Percentiles rank a stretch among this genome's conserved stretches.
These are phyloP conservation scores for Oreotrochilus melanogaster DNA, from an alignment of 2,113 vertebrate genomes.

Conservation along the genomic window DNA sequence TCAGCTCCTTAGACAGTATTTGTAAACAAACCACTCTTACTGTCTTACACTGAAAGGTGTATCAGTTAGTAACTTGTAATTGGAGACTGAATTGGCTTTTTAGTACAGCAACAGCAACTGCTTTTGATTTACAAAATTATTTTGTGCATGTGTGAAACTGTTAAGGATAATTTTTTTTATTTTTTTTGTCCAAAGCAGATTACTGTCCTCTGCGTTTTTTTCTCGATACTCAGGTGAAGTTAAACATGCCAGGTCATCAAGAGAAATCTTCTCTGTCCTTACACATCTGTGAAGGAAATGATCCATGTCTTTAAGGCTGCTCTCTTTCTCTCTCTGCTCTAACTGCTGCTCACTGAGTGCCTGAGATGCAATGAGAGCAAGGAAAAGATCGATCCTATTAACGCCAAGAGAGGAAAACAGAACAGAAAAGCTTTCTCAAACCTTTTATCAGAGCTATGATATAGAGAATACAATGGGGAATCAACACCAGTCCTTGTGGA, in stretches of 20 bases:
- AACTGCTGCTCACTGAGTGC: neutral
- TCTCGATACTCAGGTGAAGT: neutral
- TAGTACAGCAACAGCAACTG: neutral
- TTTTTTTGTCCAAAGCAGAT: neutral
- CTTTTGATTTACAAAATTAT: neutral
- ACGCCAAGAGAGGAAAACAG: neutral
- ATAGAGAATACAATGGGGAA: neutral
- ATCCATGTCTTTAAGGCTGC: neutral
- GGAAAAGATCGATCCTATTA: neutral
- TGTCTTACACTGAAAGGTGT: neutral
- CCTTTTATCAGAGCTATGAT: neutral
- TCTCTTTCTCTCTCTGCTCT: neutral
- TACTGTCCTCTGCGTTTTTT: neutral
- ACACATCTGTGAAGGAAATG: neutral
- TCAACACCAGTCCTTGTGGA: neutral
- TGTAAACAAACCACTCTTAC: neutral
- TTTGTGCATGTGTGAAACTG: neutral
- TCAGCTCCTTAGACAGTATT: neutral
- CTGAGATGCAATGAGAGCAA: neutral
- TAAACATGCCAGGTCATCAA: neutral
- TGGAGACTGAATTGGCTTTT: neutral
- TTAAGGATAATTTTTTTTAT: neutral
- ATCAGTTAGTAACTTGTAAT: neutral
- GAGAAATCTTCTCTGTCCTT: neutral
- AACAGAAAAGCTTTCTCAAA: neutral